Conservation (phyloP, 2,113 vertebrate species). For the Apeltes quadracus region DNA sequence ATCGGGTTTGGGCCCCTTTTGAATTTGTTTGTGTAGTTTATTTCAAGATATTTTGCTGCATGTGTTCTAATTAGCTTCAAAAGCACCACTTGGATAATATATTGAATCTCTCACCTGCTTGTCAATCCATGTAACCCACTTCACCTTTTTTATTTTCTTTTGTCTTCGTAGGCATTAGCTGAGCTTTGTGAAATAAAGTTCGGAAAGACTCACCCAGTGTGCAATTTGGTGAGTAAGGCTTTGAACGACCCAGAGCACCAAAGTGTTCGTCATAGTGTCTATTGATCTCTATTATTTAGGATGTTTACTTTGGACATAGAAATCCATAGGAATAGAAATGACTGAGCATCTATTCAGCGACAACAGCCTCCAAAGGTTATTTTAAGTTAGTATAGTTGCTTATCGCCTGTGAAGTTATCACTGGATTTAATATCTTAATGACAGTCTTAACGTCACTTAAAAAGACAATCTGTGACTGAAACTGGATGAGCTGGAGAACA, state of each 20-base stretch:
- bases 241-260: background rate
- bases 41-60: background rate
- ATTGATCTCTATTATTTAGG: background rate
- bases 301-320: background rate
- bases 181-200: constrained; percentile 99
- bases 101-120: background rate
- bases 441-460: too few species aligned
- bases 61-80: background rate
- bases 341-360: background rate
- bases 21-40: background rate
- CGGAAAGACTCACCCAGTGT: constrained; percentile 95
- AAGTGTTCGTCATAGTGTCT: background rate
- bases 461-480: background rate
- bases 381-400: background rate
- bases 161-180: constrained; percentile 88
- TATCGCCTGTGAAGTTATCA: background rate
- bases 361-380: background rate
- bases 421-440: too few species aligned
- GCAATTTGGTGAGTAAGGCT: constrained; percentile 89
- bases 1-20: background rate
- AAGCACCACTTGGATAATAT: background rate
- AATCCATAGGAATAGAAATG: background rate
- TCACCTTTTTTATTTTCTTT: constrained; percentile 12
- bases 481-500: background rate
- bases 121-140: background rate